Evolutionary conservation across 2,888 invertebrate species (phyloP).

Genomic region (Aplocera efformata): DNA sequence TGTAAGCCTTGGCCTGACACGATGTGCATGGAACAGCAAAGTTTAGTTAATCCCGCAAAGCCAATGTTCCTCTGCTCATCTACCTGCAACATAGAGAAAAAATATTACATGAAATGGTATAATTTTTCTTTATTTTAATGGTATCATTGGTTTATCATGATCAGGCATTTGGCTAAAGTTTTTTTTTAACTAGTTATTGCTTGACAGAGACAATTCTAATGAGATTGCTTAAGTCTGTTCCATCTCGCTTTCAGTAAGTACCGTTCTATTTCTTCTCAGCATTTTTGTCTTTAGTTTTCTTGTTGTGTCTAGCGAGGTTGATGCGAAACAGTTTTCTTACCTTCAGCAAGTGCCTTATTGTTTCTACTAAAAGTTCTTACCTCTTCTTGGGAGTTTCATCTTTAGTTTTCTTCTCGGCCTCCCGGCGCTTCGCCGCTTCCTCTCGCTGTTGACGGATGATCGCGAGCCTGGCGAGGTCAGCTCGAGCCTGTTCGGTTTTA

Average conservation of each 20-base stretch:
- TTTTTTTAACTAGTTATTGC: too few species aligned
- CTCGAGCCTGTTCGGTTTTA: slow-evolving; percentile 96
- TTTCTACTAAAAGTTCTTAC: slow-evolving; percentile 31
- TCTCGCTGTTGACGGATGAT: slow-evolving; percentile 96
- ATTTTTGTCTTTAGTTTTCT: too few species aligned
- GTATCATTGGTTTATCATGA: too few species aligned
- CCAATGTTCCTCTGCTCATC: slow-evolving; percentile 38
- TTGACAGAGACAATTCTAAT: too few species aligned
- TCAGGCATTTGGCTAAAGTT: too few species aligned
- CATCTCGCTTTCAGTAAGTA: too few species aligned
- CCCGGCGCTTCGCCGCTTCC: slow-evolving; percentile 95
- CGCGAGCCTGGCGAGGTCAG: slow-evolving; percentile 95
- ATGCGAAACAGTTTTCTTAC: too few species aligned
- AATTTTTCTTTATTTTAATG: too few species aligned
- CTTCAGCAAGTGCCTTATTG: too few species aligned
- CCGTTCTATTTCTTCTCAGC: too few species aligned
- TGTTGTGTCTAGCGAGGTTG: too few species aligned
- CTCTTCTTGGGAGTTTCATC: slow-evolving; percentile 69
- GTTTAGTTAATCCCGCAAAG: slow-evolving; percentile 32
- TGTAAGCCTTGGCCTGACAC: slow-evolving; percentile 23
- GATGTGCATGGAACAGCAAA: slow-evolving; percentile 24
- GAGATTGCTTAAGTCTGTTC: too few species aligned
- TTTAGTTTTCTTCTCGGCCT: slow-evolving; percentile 88
- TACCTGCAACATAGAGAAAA: slow-evolving; percentile 52
- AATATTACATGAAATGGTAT: slow-evolving; percentile 2